Conservation (phyloP, 1,140 invertebrate species). For the Druon quercuslanigerum region DNA sequence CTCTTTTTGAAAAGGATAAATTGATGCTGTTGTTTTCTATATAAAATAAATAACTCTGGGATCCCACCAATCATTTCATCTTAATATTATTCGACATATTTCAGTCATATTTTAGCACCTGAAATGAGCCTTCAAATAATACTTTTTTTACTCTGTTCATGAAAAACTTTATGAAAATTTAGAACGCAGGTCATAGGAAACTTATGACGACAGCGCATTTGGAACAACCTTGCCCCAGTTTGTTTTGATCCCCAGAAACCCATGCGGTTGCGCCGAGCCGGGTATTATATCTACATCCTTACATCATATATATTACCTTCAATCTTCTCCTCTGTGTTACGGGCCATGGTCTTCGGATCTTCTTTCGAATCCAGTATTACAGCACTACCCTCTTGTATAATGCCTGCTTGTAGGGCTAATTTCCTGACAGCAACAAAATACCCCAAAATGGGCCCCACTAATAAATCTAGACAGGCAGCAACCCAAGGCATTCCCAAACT, state of each 20-base stretch:
- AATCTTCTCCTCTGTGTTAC: slow-evolving; percentile 56
- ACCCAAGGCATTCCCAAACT: slow-evolving; percentile 70
- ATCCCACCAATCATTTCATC: no score
- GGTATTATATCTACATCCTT: background rate
- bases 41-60: no score
- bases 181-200: background rate
- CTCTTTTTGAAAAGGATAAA: no score
- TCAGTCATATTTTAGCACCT: no score
- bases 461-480: slow-evolving; percentile 65
- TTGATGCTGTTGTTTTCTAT: no score
- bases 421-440: slow-evolving; percentile 66
- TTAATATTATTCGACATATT: no score
- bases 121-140: no score
- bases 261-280: background rate
- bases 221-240: slow-evolving; percentile 2
- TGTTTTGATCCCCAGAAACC: background rate
- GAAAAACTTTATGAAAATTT: background rate
- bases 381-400: slow-evolving; percentile 55
- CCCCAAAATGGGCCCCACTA: slow-evolving; percentile 63
- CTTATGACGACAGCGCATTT: background rate
- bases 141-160: background rate
- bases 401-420: slow-evolving; percentile 62
- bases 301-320: slow-evolving; percentile 49
- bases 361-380: slow-evolving; percentile 38
- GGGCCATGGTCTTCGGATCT: slow-evolving; percentile 59